Base-by-base conservation (phyloP, 2,113 vertebrate species). In the Phylloscopus trochilus region DNA sequence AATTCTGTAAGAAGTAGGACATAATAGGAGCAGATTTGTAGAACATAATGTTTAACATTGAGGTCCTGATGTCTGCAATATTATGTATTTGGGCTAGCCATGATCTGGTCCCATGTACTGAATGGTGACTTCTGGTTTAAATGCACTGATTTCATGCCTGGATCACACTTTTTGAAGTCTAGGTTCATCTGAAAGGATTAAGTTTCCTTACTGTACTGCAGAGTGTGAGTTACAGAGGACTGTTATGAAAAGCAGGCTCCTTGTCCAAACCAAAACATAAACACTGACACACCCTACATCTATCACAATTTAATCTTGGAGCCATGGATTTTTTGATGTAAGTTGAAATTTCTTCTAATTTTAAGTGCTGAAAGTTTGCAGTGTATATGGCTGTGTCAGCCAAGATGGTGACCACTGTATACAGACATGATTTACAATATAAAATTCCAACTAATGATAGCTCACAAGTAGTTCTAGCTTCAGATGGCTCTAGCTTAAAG, bases 31-130 rank as follows among this genome's bases (percentile, higher is more conserved):
- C 14, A 51, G 59, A 31, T 63, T 44, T 80, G 37, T 88, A 68
- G 49, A 60, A 30, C 4, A 0, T 16, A 52, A 41, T 4, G 1
- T 28, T 58, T 72, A 39, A 39, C 2, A 1, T 3, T 66, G n/a
- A 70, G 27, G 30, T 77, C 68, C 23, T 55, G 33, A 20, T 89
- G 39, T 3, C 51, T 19, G 6, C 10, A 8, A 2, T 30, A 0
- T 23, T 82, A 9, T 28, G 19, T 69, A 5, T 89, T 62, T 62
- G 22, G 15, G 23, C 43, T 69, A 58, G 23, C 62, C 1, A 0
- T 77, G 27, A n/a, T 53, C 55, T 74, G 8, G 13, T 49, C 16
- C 35, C 9, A 9, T 11, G 31, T 41, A 23, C n/a, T 84, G 64
- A 67, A 14, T 41, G 22, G 35, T 83, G 52, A 15, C 64, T 81